Evolutionary conservation across 2,888 invertebrate genomes (phyloP).

Genomic region (Onchidella celtica): DNA sequence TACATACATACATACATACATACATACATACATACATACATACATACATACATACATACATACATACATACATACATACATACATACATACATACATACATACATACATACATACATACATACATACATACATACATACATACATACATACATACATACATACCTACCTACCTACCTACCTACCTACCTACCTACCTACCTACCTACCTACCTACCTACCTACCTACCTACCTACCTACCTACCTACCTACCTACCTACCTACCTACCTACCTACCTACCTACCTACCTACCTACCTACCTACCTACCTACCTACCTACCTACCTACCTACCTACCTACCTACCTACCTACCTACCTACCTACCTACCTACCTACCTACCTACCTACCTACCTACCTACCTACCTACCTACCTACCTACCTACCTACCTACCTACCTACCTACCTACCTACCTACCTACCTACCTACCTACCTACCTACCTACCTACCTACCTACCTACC

Average conservation of each 20-base stretch:
- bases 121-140: not conserved
- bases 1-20: not conserved
- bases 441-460: not conserved
- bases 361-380: not conserved
- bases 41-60: no score
- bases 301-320: not conserved
- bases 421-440: not conserved
- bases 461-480: not conserved
- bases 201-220: not conserved
- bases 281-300: not conserved
- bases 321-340: not conserved
- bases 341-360: not conserved
- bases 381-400: not conserved
- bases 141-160: not conserved
- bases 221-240: not conserved
- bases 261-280: not conserved
- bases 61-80: conserved; percentile 11
- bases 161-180: no score
- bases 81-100: conserved; percentile 21
- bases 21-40: not conserved
- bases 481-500: not conserved
- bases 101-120: not conserved
- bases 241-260: not conserved
- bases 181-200: not conserved
- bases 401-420: no score